phyloP scores from a whole-genome alignment of 1,140 invertebrate species.

The Caenorhabditis tropicalis region DNA sequence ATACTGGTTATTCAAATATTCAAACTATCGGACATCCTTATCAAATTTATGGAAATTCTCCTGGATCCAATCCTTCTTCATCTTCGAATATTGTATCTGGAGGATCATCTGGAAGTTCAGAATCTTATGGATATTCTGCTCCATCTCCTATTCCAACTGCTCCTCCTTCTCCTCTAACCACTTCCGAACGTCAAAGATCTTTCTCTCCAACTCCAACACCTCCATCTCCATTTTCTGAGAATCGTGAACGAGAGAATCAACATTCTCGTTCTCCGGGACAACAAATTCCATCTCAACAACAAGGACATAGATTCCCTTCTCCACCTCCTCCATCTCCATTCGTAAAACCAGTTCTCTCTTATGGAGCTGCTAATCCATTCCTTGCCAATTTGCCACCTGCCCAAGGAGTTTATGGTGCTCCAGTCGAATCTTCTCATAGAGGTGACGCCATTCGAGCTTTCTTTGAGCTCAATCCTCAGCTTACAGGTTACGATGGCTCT shows the following conservation, averaged over 20 bases:
- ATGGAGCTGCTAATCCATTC: constrained; percentile 28
- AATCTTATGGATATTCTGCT: not conserved
- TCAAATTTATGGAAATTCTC: not conserved
- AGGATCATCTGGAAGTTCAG: not conserved
- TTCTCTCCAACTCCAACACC: not conserved
- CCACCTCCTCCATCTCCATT: not conserved
- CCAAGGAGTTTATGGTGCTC: constrained; percentile 20
- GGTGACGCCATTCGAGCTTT: constrained; percentile 7
- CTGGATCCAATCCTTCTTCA: not conserved
- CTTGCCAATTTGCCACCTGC: constrained; percentile 22
- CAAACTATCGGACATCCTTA: constrained; percentile 16
- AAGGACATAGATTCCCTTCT: not conserved
- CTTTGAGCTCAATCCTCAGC: not conserved
- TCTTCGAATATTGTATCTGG: not conserved
- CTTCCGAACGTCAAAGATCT: not conserved
- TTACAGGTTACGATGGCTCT: constrained; percentile 12
- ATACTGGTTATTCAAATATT: constrained; percentile 11
- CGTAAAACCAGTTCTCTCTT: constrained; percentile 33
- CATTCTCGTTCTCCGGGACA: not conserved
- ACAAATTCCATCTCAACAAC: not conserved
- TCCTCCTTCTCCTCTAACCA: not conserved
- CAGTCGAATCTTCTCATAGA: constrained; percentile 21
- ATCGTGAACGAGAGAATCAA: not conserved
- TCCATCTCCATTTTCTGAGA: not conserved
- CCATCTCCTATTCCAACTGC: not conserved